Base-by-base conservation (phyloP, 1,140 invertebrate species). In the Drosophila ficusphila region DNA sequence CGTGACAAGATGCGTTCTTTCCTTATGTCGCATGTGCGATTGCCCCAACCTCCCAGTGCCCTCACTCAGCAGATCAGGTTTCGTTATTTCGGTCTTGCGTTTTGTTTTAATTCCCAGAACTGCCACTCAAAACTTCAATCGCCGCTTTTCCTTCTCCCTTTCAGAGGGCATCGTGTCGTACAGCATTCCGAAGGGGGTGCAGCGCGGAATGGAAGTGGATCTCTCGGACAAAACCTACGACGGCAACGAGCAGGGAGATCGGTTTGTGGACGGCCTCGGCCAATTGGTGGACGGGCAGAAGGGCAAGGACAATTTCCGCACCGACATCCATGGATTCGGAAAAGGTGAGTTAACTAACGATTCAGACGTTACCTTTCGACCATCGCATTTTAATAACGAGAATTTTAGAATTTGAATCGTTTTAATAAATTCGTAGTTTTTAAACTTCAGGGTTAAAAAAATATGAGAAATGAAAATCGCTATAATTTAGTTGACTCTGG, bases 151-250 rank as follows among this genome's bases (percentile, higher is more conserved):
- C 71, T 19, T 90, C 86, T 90, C 33, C 9, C 5, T 91, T 92
- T 21, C 94, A 97, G 97, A 96, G 83, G 96, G 96, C 47, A 93
- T 98, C 11, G 92, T 97, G 2, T 95, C 95, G 3, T 98, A 98
- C 92, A 94, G 94, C 19, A 96, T 97, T 93, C 96, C 96, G 1
- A 95, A 96, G 79, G 97, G 96, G 12, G 92, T 94, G 68, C 93
- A 93, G 36, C 95, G 97, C 61, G 97, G 97, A 71, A 95, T 93
- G 49, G 94, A 95, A 60, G 95, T 97, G 74, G 96, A 98, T 89
- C 94, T 99, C 39, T 96, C 95, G 73, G 98, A 99, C 91, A 94
- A 96, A 69, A 96, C 96, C 34, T 99, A 99, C 92, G 98, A 99
- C 91, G 98, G 98, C 16, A 93, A 95, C 57, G 95, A 96, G 93